Percentiles rank a stretch among this genome's conserved stretches.
phyloP scores from a whole-genome alignment of 1,140 invertebrate species.

The Drosophila nigromelanica region DNA sequence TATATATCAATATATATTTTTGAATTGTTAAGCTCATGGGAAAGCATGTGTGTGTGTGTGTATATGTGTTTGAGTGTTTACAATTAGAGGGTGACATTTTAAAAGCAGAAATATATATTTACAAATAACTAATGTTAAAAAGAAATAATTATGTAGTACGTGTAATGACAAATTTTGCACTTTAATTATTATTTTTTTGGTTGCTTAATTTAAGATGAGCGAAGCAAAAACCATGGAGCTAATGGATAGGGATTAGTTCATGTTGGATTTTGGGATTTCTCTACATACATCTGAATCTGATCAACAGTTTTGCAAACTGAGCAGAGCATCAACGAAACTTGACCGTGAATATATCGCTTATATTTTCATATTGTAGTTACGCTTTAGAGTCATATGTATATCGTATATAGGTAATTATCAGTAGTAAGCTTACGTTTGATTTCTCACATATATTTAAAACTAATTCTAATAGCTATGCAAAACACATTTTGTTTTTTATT shows the following conservation, averaged over 20 bases:
- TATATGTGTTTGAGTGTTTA: slow-evolving; percentile 35
- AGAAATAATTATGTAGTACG: slow-evolving; percentile 54
- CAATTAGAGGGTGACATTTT: slow-evolving; percentile 66
- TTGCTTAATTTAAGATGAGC: slow-evolving; percentile 53
- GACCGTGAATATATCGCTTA: slow-evolving; percentile 33
- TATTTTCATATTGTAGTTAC: slow-evolving; percentile 47
- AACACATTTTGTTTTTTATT: slow-evolving; percentile 72
- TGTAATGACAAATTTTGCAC: slow-evolving; percentile 63
- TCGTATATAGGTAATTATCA: slow-evolving; percentile 71
- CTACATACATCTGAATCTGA: slow-evolving; percentile 6
- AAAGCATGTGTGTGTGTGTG: slow-evolving; percentile 32
- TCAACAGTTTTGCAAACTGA: slow-evolving; percentile 61
- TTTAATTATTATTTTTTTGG: slow-evolving; percentile 15
- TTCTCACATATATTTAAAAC: slow-evolving; percentile 75
- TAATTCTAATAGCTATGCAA: slow-evolving; percentile 75
- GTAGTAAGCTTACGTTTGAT: slow-evolving; percentile 79
- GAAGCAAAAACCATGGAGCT: slow-evolving; percentile 58
- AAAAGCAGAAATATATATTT: slow-evolving; percentile 73
- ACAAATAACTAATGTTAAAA: slow-evolving; percentile 66
- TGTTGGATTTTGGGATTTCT: slow-evolving; percentile 24
- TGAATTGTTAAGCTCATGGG: slow-evolving; percentile 57
- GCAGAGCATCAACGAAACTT: slow-evolving; percentile 45
- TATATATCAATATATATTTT: neutral
- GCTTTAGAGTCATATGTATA: slow-evolving; percentile 59
- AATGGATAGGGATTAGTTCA: slow-evolving; percentile 37